Conservation (phyloP, 2,797 vertebrate genomes). For the Manis javanica region DNA sequence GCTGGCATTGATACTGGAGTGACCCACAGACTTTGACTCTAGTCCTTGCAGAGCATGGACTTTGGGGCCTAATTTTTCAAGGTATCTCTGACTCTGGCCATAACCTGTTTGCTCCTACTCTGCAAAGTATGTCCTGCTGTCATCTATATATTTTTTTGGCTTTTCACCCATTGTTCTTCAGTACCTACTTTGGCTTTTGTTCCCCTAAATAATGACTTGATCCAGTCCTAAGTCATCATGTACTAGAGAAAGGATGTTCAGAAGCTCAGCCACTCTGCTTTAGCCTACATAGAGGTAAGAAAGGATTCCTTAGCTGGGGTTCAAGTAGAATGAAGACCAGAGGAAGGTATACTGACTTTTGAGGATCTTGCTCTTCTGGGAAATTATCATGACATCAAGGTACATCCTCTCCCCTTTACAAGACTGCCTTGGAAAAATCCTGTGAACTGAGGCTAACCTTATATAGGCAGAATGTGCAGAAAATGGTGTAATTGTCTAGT, state of each 20-base stretch:
- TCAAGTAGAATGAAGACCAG: not conserved
- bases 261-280: not conserved
- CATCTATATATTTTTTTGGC: not conserved
- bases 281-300: not conserved
- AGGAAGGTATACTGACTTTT: not conserved
- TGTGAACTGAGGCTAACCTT: not conserved
- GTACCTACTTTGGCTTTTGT: not conserved
- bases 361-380: not conserved
- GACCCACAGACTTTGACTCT: not conserved
- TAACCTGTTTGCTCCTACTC: not conserved
- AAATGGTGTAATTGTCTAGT: slow-evolving; percentile 28
- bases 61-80: slow-evolving; percentile 1
- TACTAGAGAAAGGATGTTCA: not conserved
- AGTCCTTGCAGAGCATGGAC: not conserved
- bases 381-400: not conserved
- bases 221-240: not conserved
- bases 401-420: not conserved
- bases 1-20: not conserved
- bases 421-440: not conserved
- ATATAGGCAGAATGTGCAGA: not conserved
- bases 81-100: not conserved
- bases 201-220: not conserved
- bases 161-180: not conserved
- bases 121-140: not conserved
- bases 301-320: not conserved